Conservation (phyloP, 2,888 invertebrate species). For the Nephrocerus scutellatus region DNA sequence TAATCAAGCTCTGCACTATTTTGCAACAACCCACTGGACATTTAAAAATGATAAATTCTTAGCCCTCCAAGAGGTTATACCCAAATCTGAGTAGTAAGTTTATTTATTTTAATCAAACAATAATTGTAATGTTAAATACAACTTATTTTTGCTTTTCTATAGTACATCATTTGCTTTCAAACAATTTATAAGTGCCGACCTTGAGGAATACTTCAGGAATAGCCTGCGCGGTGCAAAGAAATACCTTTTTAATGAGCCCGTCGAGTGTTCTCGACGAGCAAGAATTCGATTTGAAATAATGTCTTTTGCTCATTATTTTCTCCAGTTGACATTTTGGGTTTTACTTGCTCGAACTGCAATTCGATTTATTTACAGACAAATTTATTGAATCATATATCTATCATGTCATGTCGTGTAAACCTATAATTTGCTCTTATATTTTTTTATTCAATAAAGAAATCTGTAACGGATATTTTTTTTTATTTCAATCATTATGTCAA, state of each 20-base stretch:
- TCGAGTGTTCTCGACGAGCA: constrained; percentile 29
- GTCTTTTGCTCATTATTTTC: background rate
- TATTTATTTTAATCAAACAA: no score
- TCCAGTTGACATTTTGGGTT: no score
- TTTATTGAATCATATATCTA: no score
- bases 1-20: constrained; percentile 64
- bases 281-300: constrained; percentile 20
- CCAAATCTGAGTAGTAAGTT: constrained; percentile 24
- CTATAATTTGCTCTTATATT: no score
- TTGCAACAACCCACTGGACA: constrained; percentile 69
- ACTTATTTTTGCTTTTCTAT: constrained; percentile 10
- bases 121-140: no score
- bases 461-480: no score
- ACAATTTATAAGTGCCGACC: constrained; percentile 31
- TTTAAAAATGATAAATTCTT: constrained; percentile 58
- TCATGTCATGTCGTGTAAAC: no score
- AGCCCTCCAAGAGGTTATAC: constrained; percentile 22
- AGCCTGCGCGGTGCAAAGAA: constrained; percentile 39
- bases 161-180: constrained; percentile 30
- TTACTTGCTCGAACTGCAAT: no score
- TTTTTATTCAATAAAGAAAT: no score
- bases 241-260: constrained; percentile 38
- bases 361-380: no score
- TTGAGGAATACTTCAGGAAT: constrained; percentile 32
- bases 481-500: no score